Evolutionary conservation across 2,113 vertebrate species (phyloP), one percentile per base, ranked within the genome.

Genomic region (Pyxicephalus adspersus): DNA sequence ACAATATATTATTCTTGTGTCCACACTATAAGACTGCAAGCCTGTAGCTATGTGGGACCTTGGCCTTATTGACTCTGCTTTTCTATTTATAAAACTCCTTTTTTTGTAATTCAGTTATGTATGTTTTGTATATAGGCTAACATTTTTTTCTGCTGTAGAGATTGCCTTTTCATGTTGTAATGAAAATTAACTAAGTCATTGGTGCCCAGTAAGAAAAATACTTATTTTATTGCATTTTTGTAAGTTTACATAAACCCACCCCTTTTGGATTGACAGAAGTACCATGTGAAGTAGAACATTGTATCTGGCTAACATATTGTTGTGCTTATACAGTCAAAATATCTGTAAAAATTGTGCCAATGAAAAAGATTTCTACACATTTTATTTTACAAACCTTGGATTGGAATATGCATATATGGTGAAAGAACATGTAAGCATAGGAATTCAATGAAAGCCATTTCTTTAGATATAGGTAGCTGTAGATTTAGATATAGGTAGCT

Each of bases 61-160:
- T 88, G 90, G 90, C 92, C 91, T 91, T 90, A 89, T 88, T 83
- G 85, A 78, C 85, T 78, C 83, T 66, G 83, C 87, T 87, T 87
- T 85, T 86, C 91, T 95, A 96, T 95, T 95, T 96, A 95, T 96
- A 92, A 81, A 64, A 20, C 25, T 64, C 92, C 92, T 89, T 89
- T 86, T 84, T 86, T 84, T 89, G 84, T 86, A 87, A 88, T 72
- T 75, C 87, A 90, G 87, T 83, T 82, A 72, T 92, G 87, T 90
- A 91, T 86, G 84, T 84, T 91, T 87, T 94, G 91, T 94, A 92
- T 86, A 92, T 92, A 92, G 85, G 85, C 88, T 89, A 88, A 92
- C 90, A 87, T 86, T 89, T n/a, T 85, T 66, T 61, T 86, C 89
- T 87, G 86, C 83, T 89, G 88, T 87, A 85, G 91, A 86, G 85